Evolutionary conservation across 2,113 vertebrate genomes (phyloP).

Genomic region (Nannobrachium achirus): DNA sequence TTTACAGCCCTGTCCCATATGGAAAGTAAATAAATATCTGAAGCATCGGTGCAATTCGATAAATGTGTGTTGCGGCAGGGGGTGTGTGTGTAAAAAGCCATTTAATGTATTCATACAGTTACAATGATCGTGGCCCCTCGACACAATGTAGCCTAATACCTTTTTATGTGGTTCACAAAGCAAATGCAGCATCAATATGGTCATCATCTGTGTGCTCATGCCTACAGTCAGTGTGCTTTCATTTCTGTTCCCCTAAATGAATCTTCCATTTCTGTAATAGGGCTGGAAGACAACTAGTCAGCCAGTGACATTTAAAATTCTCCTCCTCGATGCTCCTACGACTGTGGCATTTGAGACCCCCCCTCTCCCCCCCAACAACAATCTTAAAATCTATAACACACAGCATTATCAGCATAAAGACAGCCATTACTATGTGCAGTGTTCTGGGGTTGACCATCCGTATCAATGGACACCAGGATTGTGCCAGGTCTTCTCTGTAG

Average conservation of each 20-base stretch:
- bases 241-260: conserved; percentile 67
- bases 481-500: conserved; percentile 3
- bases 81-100: conserved; percentile 29
- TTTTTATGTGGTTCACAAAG: conserved; percentile 51
- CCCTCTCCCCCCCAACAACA: conserved; percentile 65
- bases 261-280: conserved; percentile 72
- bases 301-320: conserved; percentile 78
- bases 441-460: conserved; percentile 30
- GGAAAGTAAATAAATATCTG: conserved; percentile 80
- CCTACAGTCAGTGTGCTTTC: conserved; percentile 68
- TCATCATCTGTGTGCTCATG: conserved; percentile 54
- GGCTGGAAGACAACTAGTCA: conserved; percentile 74
- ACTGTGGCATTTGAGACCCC: conserved; percentile 79
- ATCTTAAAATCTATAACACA: conserved; percentile 72
- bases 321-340: conserved; percentile 69
- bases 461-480: neutral
- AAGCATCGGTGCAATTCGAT: conserved; percentile 55
- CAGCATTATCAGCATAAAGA: conserved; percentile 65
- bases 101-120: conserved; percentile 52
- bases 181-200: conserved; percentile 44
- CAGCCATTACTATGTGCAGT: conserved; percentile 46
- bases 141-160: conserved; percentile 31
- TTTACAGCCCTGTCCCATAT: conserved; percentile 64
- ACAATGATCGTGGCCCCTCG: conserved; percentile 47
- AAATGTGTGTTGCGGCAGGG: conserved; percentile 40